phyloP scores from a whole-genome alignment of 2,113 vertebrate species.

The Ia io region DNA sequence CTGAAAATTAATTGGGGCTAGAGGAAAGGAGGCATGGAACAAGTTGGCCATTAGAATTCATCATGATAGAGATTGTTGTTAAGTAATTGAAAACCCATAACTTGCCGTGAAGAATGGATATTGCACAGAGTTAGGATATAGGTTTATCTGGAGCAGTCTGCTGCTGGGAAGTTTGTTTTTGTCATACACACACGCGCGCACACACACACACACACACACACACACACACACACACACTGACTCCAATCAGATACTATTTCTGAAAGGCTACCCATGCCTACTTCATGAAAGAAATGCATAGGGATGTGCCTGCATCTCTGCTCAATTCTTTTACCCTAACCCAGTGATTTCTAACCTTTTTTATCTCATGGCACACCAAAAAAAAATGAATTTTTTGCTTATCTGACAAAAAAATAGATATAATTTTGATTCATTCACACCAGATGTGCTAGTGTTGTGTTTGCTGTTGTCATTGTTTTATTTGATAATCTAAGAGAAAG shows the following conservation, averaged over 20 bases:
- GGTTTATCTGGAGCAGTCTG: neutral
- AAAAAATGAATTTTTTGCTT: no score
- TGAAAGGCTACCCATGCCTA: neutral
- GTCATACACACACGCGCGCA: no score
- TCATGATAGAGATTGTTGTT: neutral
- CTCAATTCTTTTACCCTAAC: neutral
- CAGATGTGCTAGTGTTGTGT: no score
- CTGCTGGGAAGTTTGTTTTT: neutral
- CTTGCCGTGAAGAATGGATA: neutral
- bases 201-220: no score
- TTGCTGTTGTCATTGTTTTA: no score
- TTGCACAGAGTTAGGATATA: neutral
- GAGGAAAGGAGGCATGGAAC: neutral
- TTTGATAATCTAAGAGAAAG: no score
- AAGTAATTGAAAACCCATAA: neutral
- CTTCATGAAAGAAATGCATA: neutral
- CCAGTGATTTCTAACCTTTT: neutral
- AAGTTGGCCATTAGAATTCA: neutral
- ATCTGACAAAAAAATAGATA: no score
- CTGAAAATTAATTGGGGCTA: neutral
- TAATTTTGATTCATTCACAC: neutral
- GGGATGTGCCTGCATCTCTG: neutral
- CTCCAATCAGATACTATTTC: neutral
- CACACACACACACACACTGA: no score
- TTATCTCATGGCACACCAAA: no score